A percentile compares a stretch with the other conserved stretches of the same genome.
These are phyloP conservation scores for Habropoda laboriosa DNA, from an alignment of 1,140 invertebrate species.

Conservation along the genomic window DNA sequence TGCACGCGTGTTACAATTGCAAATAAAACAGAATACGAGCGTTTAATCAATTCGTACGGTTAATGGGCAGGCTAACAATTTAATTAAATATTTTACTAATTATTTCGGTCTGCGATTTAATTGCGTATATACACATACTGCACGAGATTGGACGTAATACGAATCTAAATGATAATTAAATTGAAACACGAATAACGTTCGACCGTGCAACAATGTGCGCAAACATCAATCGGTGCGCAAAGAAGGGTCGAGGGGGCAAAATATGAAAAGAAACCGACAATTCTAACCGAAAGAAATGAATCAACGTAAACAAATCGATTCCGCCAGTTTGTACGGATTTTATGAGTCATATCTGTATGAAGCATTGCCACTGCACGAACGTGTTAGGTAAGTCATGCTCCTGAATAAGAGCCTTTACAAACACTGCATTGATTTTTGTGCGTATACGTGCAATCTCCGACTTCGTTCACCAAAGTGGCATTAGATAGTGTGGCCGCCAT, in stretches of 20 bases:
- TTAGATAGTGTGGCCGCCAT: constrained; percentile 18
- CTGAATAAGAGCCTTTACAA: constrained; percentile 43
- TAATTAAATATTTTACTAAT: constrained; percentile 41
- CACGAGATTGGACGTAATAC: neutral
- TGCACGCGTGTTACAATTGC: neutral
- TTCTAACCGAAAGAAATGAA: constrained; percentile 23
- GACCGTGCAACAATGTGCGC: no score
- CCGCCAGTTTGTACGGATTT: neutral
- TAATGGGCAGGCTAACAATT: constrained; percentile 20
- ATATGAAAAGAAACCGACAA: neutral
- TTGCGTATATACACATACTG: neutral
- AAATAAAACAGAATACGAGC: constrained; percentile 8
- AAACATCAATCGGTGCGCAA: no score
- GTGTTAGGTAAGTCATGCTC: constrained; percentile 41
- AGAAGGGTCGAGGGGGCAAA: no score
- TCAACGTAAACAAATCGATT: constrained; percentile 33
- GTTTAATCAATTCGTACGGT: constrained; percentile 1
- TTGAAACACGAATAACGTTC: neutral
- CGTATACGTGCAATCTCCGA: constrained; percentile 8
- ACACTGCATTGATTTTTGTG: constrained; percentile 43
- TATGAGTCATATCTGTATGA: constrained; percentile 23
- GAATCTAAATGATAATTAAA: constrained; percentile 14
- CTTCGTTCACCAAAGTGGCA: constrained; percentile 5
- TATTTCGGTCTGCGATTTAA: neutral
- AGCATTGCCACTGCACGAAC: constrained; percentile 16